Base-by-base conservation (phyloP, 1,140 invertebrate species). In the Atta cephalotes region DNA sequence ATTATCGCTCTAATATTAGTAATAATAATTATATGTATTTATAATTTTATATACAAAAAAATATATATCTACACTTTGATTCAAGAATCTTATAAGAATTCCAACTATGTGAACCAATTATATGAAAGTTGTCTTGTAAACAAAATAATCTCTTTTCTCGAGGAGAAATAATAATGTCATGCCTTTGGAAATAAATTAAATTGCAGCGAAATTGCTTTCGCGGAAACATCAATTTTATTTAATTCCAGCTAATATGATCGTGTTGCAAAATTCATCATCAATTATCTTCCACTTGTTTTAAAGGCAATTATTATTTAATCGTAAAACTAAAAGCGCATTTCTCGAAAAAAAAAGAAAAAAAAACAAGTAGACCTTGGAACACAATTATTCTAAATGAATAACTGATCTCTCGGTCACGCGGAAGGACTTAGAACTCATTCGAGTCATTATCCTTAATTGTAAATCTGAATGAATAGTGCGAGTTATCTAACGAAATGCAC, bases 361-460 rank as follows among this genome's bases (percentile, higher is more conserved):
- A 21, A 76, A 76, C 12, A 14, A 39, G n/a, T 39, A 51, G 14
- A 68, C n/a, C 14, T 80, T 21, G 62, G 28, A 63, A 14, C 45
- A n/a, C 14, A 49, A 80, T 39, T 80, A 80, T 39, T 53, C 9
- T 51, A 16, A 80, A 56, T 66, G 49, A 80, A 66, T 58, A 65
- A 80, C 12, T 68, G 18, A 53, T 66, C n/a, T 79, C 45, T 68
- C 62, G 21, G 39, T 45, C 10, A 45, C 62, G 39, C 14, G 39
- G 16, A 45, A 62, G 58, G 12, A 78, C 58, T 78, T 63, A 28
- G 25, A 16, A 62, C 35, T 77, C 53, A 45, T 25, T 51, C 9
- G 10, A 45, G 62, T n/a, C 21, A 45, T 25, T 9, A 78, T 78
- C 10, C 31, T 68, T 39, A 45, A 49, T 66, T 35, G 6, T 21